Percentiles rank a stretch among this genome's conserved stretches.
These are phyloP conservation scores for Saxidomus purpurata DNA, from an alignment of 1,140 invertebrate species.

Conservation along the genomic window DNA sequence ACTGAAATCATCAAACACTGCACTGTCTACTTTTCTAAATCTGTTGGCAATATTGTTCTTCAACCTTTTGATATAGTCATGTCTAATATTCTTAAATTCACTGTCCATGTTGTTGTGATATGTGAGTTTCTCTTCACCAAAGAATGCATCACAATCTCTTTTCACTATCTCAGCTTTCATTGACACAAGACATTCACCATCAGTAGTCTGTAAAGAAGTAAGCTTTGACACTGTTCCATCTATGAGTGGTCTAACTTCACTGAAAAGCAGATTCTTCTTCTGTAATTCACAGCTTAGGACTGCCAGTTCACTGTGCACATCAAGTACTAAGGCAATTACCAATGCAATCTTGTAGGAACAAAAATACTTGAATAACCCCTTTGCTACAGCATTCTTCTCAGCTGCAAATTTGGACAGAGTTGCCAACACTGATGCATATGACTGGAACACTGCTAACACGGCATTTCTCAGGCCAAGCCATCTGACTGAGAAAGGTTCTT, in stretches of 20 bases:
- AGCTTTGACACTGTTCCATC: background rate
- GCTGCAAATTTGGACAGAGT: slow-evolving; percentile 2
- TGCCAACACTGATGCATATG: background rate
- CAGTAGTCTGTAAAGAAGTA: background rate
- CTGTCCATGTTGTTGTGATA: slow-evolving; percentile 8
- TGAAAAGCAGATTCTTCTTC: background rate
- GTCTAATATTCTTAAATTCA: slow-evolving; percentile 39
- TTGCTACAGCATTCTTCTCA: slow-evolving; percentile 4
- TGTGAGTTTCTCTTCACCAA: background rate
- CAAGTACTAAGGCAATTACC: slow-evolving; percentile 37
- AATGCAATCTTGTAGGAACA: slow-evolving; percentile 12
- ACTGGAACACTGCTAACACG: background rate
- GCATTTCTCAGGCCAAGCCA: slow-evolving; percentile 43
- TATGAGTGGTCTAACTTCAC: background rate
- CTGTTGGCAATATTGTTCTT: slow-evolving; percentile 26
- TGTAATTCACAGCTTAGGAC: slow-evolving; percentile 25
- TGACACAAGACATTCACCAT: background rate
- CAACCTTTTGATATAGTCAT: background rate
- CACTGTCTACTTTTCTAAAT: slow-evolving; percentile 9
- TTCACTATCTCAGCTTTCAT: background rate
- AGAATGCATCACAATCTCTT: background rate
- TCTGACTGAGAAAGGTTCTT: slow-evolving; percentile 30
- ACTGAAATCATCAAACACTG: slow-evolving; percentile 5
- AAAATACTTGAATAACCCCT: slow-evolving; percentile 40
- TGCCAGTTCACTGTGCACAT: slow-evolving; percentile 28